Conservation (phyloP, 2,797 vertebrate species). For the Cuniculus paca region DNA sequence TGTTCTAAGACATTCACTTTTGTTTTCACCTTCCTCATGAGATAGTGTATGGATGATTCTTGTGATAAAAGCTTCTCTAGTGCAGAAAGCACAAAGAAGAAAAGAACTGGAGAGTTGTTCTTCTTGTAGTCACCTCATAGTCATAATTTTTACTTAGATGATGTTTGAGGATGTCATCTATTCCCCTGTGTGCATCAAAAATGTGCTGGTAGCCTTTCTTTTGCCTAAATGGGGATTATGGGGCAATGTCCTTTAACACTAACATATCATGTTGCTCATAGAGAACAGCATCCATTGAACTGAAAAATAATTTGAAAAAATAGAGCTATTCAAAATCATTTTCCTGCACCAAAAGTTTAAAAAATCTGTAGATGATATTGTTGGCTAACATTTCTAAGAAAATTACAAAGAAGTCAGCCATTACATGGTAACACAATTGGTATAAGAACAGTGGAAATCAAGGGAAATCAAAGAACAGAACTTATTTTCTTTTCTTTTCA, state of each 20-base stretch:
- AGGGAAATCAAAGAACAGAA: neutral
- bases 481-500: constrained; percentile 30
- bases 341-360: neutral
- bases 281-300: neutral
- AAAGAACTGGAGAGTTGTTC: fast-evolving
- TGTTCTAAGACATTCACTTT: neutral
- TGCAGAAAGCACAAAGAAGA: neutral
- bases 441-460: neutral
- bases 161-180: neutral
- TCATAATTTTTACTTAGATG: neutral
- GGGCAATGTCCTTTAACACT: neutral
- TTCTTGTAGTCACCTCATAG: neutral
- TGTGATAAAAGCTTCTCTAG: neutral
- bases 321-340: neutral
- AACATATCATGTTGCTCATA: neutral
- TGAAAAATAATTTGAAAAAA: constrained; percentile 23
- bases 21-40: neutral
- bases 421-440: neutral
- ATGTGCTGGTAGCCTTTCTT: neutral
- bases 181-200: neutral
- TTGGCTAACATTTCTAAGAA: constrained; percentile 36
- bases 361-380: neutral
- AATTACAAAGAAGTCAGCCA: neutral
- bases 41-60: neutral
- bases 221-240: neutral